Evolutionary conservation across 1,140 invertebrate species (phyloP).

Genomic region (Drosophila tropicalis): DNA sequence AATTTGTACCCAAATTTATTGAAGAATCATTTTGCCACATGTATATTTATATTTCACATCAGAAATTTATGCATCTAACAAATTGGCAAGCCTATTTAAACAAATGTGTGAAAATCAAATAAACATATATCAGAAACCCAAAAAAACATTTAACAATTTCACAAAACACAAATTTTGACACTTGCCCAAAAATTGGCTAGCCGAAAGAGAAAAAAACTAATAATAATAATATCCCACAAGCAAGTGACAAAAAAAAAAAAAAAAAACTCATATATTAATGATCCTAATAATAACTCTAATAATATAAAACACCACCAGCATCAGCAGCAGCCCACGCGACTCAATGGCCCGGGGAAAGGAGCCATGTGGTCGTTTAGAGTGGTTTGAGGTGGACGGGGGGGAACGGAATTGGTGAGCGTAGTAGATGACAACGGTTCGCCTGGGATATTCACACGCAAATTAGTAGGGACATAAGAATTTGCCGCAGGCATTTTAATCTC

Average conservation of each 20-base stretch:
- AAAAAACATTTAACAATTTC: constrained; percentile 37
- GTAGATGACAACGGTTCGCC: constrained; percentile 9
- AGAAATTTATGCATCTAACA: constrained; percentile 57
- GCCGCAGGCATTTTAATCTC: constrained; percentile 59
- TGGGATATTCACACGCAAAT: constrained; percentile 79
- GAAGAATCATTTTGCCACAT: not conserved
- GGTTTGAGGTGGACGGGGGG: constrained; percentile 11
- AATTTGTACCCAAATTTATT: not conserved
- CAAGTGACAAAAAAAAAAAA: constrained; percentile 67
- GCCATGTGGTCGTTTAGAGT: not conserved
- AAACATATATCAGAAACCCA: constrained; percentile 52
- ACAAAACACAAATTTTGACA: constrained; percentile 71
- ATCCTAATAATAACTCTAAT: constrained; percentile 81
- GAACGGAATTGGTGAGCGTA: not conserved
- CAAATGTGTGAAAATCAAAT: constrained; percentile 75
- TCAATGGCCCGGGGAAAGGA: constrained; percentile 25
- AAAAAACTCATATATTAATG: constrained; percentile 58
- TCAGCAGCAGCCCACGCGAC: constrained; percentile 41
- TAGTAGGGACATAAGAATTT: constrained; percentile 81
- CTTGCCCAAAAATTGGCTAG: constrained; percentile 29
- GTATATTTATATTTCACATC: constrained; percentile 19
- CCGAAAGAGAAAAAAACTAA: constrained; percentile 32
- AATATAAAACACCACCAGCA: constrained; percentile 71
- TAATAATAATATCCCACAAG: constrained; percentile 42
- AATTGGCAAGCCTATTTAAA: constrained; percentile 74